These are phyloP conservation scores for Myripristis jacobus DNA, from an alignment of 2,797 vertebrate genomes.

Conservation along the genomic window DNA sequence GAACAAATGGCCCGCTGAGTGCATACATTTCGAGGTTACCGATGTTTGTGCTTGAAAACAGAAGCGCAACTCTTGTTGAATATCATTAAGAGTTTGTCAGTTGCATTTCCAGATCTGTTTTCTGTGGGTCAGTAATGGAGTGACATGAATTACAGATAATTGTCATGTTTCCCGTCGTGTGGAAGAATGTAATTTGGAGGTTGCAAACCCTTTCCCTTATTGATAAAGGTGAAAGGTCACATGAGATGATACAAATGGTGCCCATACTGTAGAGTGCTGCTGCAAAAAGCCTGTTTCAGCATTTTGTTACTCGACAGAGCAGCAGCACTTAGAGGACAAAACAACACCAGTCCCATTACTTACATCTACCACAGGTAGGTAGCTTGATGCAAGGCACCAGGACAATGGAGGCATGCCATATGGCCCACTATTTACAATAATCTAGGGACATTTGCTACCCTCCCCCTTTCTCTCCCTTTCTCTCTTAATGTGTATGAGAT, in stretches of 20 bases:
- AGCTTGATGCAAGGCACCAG: conserved; percentile 73
- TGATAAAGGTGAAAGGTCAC: conserved; percentile 84
- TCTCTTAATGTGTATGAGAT: conserved; percentile 82
- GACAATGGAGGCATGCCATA: conserved; percentile 83
- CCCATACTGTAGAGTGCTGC: conserved; percentile 69
- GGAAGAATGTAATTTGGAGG: conserved; percentile 85
- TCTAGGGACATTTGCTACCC: conserved; percentile 78
- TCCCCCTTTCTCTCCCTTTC: conserved; percentile 64
- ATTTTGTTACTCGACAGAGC: conserved; percentile 74
- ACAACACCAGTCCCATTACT: conserved; percentile 75
- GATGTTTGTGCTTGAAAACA: conserved; percentile 72
- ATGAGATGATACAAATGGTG: conserved; percentile 83
- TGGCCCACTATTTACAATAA: conserved; percentile 85
- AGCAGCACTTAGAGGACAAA: conserved; percentile 83
- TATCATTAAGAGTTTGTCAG: conserved; percentile 81
- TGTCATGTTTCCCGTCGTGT: conserved; percentile 81
- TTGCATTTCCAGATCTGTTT: conserved; percentile 78
- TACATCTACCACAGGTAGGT: conserved; percentile 78
- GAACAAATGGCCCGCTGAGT: conserved; percentile 33
- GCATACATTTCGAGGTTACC: conserved; percentile 58
- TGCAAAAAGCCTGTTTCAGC: conserved; percentile 81
- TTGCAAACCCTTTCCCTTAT: conserved; percentile 80
- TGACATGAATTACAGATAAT: conserved; percentile 87
- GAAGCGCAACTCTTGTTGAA: conserved; percentile 69
- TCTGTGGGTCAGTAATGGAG: conserved; percentile 85